Evolutionary conservation across 2,797 vertebrate species (phyloP), one percentile per base, ranked within the genome.

Genomic region (Cephalopachus bancanus): DNA sequence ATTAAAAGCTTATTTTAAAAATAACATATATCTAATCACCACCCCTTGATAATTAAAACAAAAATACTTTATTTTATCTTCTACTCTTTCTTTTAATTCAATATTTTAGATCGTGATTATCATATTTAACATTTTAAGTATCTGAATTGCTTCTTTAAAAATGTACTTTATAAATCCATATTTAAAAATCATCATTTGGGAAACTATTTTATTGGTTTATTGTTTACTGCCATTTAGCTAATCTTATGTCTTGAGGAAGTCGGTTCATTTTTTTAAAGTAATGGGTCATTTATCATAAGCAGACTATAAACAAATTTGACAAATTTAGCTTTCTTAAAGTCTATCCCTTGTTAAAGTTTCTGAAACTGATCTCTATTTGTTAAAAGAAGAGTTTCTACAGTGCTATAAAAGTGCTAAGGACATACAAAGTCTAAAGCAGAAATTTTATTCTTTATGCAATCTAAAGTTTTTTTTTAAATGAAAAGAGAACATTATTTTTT

Each of bases 71-170:
- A 15, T 71, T 93, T 55, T 3, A 59, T 91, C 86, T 86, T 94
- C 12, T 86, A 81, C 51, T 91, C 91, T 72, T 49, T 65, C 67
- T n/a, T 93, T 14, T 74, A 95, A 96, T 69, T 33, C 80, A 71
- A 65, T 67, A 15, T 86, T 59, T 86, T 90, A 69, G 28, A 83
- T 80, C 5, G 65, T 65, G 22, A 83, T 55, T 81, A 72, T 84
- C 37, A 79, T 96, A 65, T 91, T 92, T 93, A 90, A 67, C 37
- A 83, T 76, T 86, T 95, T 94, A 85, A 85, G 17, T 83, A 49
- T 67, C 30, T 75, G 60, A 83, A 84, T 28, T 64, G 5, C 9
- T 55, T 88, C 78, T 86, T 78, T 14, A 85, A 96, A 55, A 86
- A 44, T 49, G 33, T 79, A 85, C 76, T 94, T n/a, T 94, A 37